A percentile compares a stretch with the other conserved stretches of the same genome.
These are phyloP conservation scores for Erebia aethiops DNA, from an alignment of 2,888 invertebrate genomes.

Conservation along the genomic window DNA sequence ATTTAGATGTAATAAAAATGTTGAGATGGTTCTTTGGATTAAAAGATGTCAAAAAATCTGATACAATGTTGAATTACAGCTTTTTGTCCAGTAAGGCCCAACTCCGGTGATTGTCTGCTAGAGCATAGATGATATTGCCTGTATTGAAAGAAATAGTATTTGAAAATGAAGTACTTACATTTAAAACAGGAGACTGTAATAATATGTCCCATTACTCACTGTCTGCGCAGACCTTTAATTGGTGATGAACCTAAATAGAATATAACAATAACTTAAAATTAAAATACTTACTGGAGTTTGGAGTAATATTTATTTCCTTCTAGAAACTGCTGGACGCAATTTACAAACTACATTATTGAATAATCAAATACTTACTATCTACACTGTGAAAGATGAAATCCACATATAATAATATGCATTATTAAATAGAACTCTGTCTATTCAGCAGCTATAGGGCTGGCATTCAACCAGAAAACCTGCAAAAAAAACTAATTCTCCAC, in stretches of 20 bases:
- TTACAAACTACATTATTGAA: constrained; percentile 9
- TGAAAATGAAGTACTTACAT: background rate
- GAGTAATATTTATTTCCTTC: background rate
- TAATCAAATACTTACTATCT: constrained; percentile 11
- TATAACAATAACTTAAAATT: constrained; percentile 6
- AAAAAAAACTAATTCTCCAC: constrained; percentile 6
- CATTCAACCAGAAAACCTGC: constrained; percentile 9
- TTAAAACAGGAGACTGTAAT: background rate
- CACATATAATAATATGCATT: background rate
- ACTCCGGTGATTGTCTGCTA: background rate
- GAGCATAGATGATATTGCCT: background rate
- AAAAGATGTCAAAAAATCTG: constrained; percentile 26
- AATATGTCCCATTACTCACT: background rate
- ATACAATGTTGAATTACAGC: constrained; percentile 29
- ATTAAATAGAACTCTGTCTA: constrained; percentile 7
- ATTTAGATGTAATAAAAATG: constrained; percentile 23
- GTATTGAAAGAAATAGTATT: background rate
- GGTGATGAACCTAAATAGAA: background rate
- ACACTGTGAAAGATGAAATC: background rate
- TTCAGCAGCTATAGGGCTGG: constrained; percentile 7
- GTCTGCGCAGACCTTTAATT: background rate
- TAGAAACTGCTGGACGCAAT: background rate
- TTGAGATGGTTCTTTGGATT: constrained; percentile 24
- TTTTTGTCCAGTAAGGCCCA: constrained; percentile 2
- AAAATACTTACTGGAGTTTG: constrained; percentile 25